Evolutionary conservation across 2,888 invertebrate species (phyloP).

Genomic region (Agrotis puta): DNA sequence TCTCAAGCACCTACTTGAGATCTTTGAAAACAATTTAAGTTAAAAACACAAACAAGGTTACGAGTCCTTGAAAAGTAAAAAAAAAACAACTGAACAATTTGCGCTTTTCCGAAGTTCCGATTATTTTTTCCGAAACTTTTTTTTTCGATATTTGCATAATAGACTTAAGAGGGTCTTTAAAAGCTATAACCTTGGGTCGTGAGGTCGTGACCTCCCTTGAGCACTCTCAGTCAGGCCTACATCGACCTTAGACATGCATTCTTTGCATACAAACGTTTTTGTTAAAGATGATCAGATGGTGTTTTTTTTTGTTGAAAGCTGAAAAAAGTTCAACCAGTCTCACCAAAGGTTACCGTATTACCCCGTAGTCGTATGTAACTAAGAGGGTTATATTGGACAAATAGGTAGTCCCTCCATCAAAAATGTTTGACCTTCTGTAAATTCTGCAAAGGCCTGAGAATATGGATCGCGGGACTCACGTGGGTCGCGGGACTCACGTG

Average conservation of each 20-base stretch:
- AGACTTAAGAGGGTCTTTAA: constrained; percentile 37
- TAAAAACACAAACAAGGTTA: background rate
- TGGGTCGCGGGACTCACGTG: too few relatives aligned
- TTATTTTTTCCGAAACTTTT: background rate
- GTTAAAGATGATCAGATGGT: background rate
- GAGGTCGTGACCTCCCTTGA: constrained; percentile 34
- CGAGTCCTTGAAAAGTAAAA: constrained; percentile 2
- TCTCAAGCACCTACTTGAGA: background rate
- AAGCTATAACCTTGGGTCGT: constrained; percentile 44
- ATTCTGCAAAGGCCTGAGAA: too few relatives aligned
- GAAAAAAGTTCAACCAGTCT: too few relatives aligned
- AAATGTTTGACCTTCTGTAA: too few relatives aligned
- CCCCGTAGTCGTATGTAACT: too few relatives aligned
- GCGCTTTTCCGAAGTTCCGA: constrained; percentile 1
- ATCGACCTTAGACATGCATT: constrained; percentile 45
- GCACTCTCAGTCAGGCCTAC: constrained; percentile 32
- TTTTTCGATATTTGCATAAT: constrained; percentile 48
- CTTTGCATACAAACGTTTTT: constrained; percentile 45
- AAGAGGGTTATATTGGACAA: too few relatives aligned
- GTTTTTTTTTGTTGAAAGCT: background rate
- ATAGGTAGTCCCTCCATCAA: too few relatives aligned
- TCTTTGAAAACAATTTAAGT: background rate
- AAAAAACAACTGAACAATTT: background rate
- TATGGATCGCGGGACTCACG: too few relatives aligned
- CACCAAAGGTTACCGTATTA: too few relatives aligned